Evolutionary conservation across 1,140 invertebrate genomes (phyloP), one percentile per base, ranked within the genome.

Genomic region (Ladona fulva): DNA sequence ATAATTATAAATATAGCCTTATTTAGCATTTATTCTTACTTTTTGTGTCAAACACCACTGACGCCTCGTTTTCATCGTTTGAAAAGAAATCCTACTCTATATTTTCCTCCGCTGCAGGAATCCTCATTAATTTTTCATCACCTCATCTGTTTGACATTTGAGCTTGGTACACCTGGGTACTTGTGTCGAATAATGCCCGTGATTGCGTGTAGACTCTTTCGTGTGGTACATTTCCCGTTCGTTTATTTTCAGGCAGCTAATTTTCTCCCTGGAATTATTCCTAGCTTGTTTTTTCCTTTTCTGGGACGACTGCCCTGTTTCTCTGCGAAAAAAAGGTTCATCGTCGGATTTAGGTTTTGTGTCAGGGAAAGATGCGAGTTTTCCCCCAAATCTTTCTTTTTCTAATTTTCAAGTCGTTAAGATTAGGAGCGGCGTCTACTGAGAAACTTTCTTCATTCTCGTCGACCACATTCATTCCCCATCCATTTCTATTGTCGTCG

Each of bases 401-500:
- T 66, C 52, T 66, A 66, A 66, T 66, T 66, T 66, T 66, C 52
- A 66, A 66, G 52, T 66, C 52, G 52, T 66, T 66, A 66, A 66
- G 52, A 66, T 6, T 19, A 66, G 52, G 52, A 66, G 52, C 52
- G 52, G 52, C 52, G 52, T 22, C n/a, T 66, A 19, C 3, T 66
- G 52, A 66, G 52, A 66, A 66, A 66, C 16, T 66, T 66, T 66
- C 52, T 22, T 66, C 52, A 22, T 66, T 22, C 52, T 19, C 12
- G 52, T 16, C 52, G 52, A 66, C 52, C 52, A 12, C n/a, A 66
- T 66, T 66, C 52, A 66, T 66, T 22, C n/a, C 52, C 52, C 52
- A 52, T 52, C 44, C 44, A 66, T 19, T 66, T 66, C 52, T 66
- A 66, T 22, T 66, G 52, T 66, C 52, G 52, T 66, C 52, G 52